Conservation (phyloP, 2,113 vertebrate genomes). For the Leucopternis melanops region DNA sequence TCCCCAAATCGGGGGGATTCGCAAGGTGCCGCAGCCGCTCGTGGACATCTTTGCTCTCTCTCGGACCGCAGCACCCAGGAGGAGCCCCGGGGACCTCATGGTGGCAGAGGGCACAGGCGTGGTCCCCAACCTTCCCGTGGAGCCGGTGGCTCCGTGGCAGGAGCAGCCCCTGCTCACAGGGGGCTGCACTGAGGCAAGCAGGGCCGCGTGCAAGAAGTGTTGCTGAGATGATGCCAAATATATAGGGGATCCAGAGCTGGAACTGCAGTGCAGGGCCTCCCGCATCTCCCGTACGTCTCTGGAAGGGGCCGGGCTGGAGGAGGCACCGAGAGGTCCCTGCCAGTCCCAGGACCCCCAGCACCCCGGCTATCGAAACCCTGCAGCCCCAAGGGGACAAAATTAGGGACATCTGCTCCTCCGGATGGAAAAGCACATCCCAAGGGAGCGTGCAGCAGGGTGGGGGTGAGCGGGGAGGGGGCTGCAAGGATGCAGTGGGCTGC, state of each 20-base stretch:
- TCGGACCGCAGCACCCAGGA: not conserved
- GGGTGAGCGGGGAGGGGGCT: not conserved
- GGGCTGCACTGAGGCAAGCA: not conserved
- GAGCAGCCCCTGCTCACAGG: not conserved
- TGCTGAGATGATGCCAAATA: not conserved
- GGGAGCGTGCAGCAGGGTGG: fast-evolving
- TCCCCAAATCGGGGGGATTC: fast-evolving
- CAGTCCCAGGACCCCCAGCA: not conserved
- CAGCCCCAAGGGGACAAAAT: not conserved
- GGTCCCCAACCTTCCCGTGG: not conserved
- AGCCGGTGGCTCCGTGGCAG: not conserved
- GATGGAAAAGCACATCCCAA: not conserved
- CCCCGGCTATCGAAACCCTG: not conserved
- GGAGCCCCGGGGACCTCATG: not conserved
- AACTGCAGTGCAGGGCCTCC: not conserved
- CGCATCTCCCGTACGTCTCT: fast-evolving
- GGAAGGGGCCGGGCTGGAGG: not conserved
- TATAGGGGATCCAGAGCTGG: not conserved
- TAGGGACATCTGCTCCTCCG: not conserved
- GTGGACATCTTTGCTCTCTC: not conserved
- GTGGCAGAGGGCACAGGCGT: not conserved
- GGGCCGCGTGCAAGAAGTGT: not conserved
- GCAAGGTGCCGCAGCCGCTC: fast-evolving
- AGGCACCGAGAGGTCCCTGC: not conserved
- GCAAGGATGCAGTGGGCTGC: not conserved